These are phyloP conservation scores for Stomatorhinus walkeri DNA, from an alignment of 2,797 vertebrate genomes.

Conservation along the genomic window DNA sequence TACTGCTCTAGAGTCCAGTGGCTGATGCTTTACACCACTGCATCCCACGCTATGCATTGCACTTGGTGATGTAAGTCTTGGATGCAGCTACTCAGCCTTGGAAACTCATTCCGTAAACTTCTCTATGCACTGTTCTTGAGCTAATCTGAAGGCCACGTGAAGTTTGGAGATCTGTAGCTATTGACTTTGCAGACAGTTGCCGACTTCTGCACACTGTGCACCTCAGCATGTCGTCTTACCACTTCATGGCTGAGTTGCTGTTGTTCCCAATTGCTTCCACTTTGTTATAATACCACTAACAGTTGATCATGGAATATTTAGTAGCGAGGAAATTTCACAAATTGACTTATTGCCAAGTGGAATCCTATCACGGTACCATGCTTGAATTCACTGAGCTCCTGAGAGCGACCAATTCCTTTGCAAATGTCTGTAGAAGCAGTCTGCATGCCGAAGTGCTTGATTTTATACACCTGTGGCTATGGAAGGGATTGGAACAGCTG, in stretches of 20 bases:
- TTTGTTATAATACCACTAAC: not conserved
- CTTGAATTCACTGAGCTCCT: not conserved
- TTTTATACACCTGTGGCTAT: not conserved
- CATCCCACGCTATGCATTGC: too few relatives aligned
- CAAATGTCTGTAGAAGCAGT: not conserved
- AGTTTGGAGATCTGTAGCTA: too few relatives aligned
- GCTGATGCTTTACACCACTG: too few relatives aligned
- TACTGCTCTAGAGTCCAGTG: not conserved
- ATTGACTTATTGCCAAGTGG: not conserved
- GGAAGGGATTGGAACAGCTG: not conserved
- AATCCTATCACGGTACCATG: not conserved
- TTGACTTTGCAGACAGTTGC: too few relatives aligned
- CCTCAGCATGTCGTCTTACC: too few relatives aligned
- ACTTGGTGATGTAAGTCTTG: too few relatives aligned
- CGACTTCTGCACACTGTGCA: too few relatives aligned
- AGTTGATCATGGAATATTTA: not conserved
- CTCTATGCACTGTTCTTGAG: too few relatives aligned
- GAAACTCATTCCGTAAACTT: too few relatives aligned
- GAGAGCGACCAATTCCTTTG: not conserved
- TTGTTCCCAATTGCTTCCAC: not conserved
- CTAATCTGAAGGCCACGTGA: too few relatives aligned
- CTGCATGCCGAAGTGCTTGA: not conserved
- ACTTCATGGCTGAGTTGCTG: not conserved
- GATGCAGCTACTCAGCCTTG: too few relatives aligned
- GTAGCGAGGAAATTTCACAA: not conserved